These are phyloP conservation scores for Siderastrea siderea DNA, from an alignment of 92 coral and sea anemone species.

Conservation along the genomic window DNA sequence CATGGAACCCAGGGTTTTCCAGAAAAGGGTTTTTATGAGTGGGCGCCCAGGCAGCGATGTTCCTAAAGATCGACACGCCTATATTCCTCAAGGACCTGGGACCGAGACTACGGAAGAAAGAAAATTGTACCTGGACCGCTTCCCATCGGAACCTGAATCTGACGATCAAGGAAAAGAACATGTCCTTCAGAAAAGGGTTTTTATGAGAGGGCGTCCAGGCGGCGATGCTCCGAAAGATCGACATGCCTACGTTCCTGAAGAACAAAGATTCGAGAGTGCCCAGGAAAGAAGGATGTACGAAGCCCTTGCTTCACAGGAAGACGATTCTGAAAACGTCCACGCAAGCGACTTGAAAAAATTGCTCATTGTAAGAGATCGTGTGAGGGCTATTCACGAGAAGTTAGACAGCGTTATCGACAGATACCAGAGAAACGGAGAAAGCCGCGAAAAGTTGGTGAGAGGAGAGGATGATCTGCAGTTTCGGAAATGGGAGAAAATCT, in stretches of 20 bases:
- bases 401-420: constrained; percentile 13
- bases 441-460: not conserved
- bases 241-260: not conserved
- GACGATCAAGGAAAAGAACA: not conserved
- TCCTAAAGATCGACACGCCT: not conserved
- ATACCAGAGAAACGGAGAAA: not conserved
- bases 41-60: not conserved
- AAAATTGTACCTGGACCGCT: too few relatives aligned
- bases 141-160: too few relatives aligned
- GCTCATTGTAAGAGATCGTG: constrained; percentile 24
- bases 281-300: not conserved
- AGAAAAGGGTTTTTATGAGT: constrained; percentile 24
- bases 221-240: not conserved
- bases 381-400: not conserved
- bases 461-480: not conserved
- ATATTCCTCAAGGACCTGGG: not conserved
- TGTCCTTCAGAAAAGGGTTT: not conserved
- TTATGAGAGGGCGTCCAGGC: not conserved
- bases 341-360: not conserved
- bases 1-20: not conserved
- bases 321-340: not conserved
- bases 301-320: not conserved
- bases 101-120: not conserved
- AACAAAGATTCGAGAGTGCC: not conserved
- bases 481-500: not conserved